Percentiles rank a stretch among this genome's conserved stretches.
phyloP scores from a whole-genome alignment of 2,888 invertebrate species.

The Stenchaetothrips biformis region DNA sequence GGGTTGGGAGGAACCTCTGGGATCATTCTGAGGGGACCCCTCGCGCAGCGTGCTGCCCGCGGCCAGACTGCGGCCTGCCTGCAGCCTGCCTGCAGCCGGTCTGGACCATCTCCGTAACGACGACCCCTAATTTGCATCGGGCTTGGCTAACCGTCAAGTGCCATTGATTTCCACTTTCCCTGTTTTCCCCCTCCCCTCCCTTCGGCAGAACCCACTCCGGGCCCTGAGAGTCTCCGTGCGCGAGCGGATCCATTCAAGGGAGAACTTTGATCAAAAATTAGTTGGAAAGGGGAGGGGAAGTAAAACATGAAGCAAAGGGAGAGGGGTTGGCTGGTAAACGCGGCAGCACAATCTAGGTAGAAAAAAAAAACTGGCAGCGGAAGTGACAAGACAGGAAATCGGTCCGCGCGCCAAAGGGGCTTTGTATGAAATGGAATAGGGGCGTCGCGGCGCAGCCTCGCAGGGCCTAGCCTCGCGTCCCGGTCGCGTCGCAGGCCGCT shows the following conservation, averaged over 20 bases:
- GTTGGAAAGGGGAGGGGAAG: neutral
- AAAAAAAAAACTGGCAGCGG: neutral
- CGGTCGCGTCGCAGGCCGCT: no score
- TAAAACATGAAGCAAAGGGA: neutral
- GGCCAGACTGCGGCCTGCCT: no score
- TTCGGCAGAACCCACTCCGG: neutral
- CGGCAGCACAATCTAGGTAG: neutral
- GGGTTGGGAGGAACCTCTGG: no score
- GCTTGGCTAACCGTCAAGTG: slow-evolving; percentile 11
- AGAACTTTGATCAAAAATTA: no score
- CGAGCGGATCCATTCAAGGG: no score
- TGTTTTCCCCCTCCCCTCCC: neutral
- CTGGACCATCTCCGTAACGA: no score
- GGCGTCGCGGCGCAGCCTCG: no score
- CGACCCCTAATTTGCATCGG: neutral
- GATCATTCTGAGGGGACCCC: no score
- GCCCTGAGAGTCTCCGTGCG: no score
- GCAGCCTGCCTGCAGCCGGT: no score
- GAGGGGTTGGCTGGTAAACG: neutral
- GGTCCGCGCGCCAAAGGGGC: neutral
- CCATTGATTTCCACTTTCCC: slow-evolving; percentile 17
- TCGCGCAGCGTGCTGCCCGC: no score
- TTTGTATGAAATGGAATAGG: neutral
- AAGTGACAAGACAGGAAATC: slow-evolving; percentile 9
- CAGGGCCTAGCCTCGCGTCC: no score